Conservation (phyloP, 2,113 vertebrate species). For the Myrmophylax atrothorax region DNA sequence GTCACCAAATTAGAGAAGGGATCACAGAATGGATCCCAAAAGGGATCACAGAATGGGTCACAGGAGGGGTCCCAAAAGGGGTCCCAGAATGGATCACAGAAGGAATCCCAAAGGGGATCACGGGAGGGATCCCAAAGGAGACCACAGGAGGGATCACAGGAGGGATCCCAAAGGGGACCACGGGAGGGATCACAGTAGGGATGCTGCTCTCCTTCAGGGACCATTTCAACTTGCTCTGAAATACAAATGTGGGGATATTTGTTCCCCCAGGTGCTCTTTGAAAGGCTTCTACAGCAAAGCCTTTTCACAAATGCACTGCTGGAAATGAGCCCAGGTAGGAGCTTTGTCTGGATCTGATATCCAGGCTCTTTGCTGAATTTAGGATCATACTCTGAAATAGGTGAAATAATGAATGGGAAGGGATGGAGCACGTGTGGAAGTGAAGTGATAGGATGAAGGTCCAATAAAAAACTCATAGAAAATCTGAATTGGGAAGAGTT, state of each 20-base stretch:
- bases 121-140: not conserved
- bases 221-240: not conserved
- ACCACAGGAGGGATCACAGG: not conserved
- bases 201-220: not conserved
- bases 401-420: not conserved
- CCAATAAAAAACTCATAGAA: not conserved
- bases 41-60: not conserved
- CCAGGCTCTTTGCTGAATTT: not conserved
- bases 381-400: not conserved
- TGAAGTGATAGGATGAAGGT: not conserved
- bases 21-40: not conserved
- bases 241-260: not conserved
- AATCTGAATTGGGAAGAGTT: not conserved
- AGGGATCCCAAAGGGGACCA: not conserved
- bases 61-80: not conserved
- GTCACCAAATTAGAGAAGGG: not conserved
- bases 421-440: rapidly evolving
- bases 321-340: conserved; percentile 5
- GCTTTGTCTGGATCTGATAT: not conserved
- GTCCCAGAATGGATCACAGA: not conserved
- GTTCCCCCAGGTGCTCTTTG: not conserved
- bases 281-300: not conserved
- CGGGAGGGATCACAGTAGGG: not conserved
- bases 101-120: not conserved
- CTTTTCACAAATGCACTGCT: not conserved